Evolutionary conservation across 2,113 vertebrate genomes (phyloP).

Genomic region (Athene cunicularia): DNA sequence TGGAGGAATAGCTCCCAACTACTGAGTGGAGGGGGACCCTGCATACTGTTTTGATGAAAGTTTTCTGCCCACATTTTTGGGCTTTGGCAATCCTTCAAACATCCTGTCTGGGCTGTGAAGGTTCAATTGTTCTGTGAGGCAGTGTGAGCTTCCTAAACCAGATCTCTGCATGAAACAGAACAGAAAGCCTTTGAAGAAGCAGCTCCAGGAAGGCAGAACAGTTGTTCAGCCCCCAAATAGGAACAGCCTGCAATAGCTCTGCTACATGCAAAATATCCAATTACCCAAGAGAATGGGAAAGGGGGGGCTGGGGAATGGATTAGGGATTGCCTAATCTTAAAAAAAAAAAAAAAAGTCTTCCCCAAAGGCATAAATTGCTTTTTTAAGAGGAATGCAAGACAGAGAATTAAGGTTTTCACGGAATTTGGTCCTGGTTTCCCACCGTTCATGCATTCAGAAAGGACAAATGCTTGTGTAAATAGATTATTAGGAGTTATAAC

Average conservation of each 20-base stretch:
- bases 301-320: neutral
- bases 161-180: neutral
- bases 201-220: constrained; percentile 3
- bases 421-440: neutral
- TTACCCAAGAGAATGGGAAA: neutral
- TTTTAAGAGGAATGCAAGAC: neutral
- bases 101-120: neutral
- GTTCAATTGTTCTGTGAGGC: neutral
- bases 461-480: neutral
- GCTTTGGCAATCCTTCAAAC: constrained; percentile 21
- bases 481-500: neutral
- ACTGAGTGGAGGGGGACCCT: neutral
- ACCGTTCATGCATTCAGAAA: neutral
- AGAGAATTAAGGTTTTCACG: neutral
- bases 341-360: neutral
- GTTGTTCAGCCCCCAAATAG: neutral
- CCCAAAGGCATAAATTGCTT: neutral
- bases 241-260: neutral
- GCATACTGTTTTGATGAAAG: neutral
- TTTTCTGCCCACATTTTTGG: neutral
- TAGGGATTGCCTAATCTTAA: neutral
- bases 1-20: neutral
- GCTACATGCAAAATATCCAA: neutral
- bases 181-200: neutral
- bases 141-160: neutral